phyloP scores from a whole-genome alignment of 2,797 vertebrate species.

The Diplodus puntazzo region DNA sequence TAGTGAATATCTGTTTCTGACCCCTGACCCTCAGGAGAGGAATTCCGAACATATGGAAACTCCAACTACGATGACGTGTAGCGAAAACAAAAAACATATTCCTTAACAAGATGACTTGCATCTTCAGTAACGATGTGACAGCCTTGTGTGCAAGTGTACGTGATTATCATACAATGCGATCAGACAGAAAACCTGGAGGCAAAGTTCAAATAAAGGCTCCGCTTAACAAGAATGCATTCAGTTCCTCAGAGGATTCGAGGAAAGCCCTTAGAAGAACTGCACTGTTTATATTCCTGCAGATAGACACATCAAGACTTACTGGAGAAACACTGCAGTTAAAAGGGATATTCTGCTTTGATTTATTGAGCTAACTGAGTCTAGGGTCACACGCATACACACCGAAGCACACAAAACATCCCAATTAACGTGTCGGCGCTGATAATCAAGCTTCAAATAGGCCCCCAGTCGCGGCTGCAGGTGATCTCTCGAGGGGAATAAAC shows the following conservation, averaged over 20 bases:
- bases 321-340: slow-evolving; percentile 2
- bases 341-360: slow-evolving; percentile 37
- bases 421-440: slow-evolving; percentile 8
- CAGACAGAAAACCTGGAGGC: neutral
- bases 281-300: slow-evolving; percentile 4
- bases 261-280: neutral
- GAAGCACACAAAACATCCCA: neutral
- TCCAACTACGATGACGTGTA: neutral
- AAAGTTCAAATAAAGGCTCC: neutral
- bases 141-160: too few relatives aligned
- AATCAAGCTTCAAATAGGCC: slow-evolving; percentile 18
- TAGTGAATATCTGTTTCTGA: slow-evolving; percentile 9
- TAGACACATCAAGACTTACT: neutral
- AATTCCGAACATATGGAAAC: neutral
- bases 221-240: neutral
- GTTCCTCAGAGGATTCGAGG: slow-evolving; percentile 11
- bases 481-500: slow-evolving; percentile 28
- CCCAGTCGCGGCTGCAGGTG: slow-evolving; percentile 19
- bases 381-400: slow-evolving; percentile 10
- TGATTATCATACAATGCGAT: neutral
- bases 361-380: slow-evolving; percentile 16
- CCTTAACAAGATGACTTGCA: too few relatives aligned
- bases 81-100: too few relatives aligned
- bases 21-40: neutral
- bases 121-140: neutral